A percentile compares a stretch with the other conserved stretches of the same genome.
Conservation (phyloP, 2,113 vertebrate species). For the Chascanopsetta lugubris region DNA sequence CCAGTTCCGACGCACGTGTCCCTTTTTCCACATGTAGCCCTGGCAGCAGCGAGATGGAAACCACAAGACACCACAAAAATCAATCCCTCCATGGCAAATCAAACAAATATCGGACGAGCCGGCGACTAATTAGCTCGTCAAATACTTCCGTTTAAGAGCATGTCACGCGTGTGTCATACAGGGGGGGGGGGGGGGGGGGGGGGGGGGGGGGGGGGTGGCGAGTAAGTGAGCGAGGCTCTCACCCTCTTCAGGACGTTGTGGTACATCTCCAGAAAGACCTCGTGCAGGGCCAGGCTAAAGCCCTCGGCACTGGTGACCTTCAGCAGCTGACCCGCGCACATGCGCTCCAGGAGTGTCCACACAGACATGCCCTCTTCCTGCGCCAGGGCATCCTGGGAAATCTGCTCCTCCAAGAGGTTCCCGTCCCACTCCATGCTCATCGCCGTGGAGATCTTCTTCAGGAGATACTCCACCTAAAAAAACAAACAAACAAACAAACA, state of each 20-base stretch:
- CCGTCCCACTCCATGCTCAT: slow-evolving; percentile 83
- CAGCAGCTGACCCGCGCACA: slow-evolving; percentile 71
- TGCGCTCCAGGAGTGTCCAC: slow-evolving; percentile 81
- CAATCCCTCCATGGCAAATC: too few relatives aligned
- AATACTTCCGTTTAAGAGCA: too few relatives aligned
- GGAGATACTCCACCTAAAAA: slow-evolving; percentile 80
- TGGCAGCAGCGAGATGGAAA: slow-evolving; percentile 27
- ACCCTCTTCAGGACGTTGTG: slow-evolving; percentile 83
- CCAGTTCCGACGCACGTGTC: slow-evolving; percentile 83
- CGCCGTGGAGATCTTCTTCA: slow-evolving; percentile 81
- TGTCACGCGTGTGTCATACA: too few relatives aligned
- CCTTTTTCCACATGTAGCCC: slow-evolving; percentile 87
- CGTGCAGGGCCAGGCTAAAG: slow-evolving; percentile 79
- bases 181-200: too few relatives aligned
- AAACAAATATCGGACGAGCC: too few relatives aligned
- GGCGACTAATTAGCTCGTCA: too few relatives aligned
- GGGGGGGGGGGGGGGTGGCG: too few relatives aligned
- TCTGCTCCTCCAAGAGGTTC: slow-evolving; percentile 71
- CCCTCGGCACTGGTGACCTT: slow-evolving; percentile 71
- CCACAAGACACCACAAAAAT: too few relatives aligned
- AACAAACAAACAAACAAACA: neutral
- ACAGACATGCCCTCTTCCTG: slow-evolving; percentile 74
- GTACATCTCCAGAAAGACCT: slow-evolving; percentile 84
- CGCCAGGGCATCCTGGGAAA: slow-evolving; percentile 65
- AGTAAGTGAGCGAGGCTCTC: too few relatives aligned